Evolutionary conservation across 2,888 invertebrate genomes (phyloP), one percentile per base, ranked within the genome.

Genomic region (Helleia helle): DNA sequence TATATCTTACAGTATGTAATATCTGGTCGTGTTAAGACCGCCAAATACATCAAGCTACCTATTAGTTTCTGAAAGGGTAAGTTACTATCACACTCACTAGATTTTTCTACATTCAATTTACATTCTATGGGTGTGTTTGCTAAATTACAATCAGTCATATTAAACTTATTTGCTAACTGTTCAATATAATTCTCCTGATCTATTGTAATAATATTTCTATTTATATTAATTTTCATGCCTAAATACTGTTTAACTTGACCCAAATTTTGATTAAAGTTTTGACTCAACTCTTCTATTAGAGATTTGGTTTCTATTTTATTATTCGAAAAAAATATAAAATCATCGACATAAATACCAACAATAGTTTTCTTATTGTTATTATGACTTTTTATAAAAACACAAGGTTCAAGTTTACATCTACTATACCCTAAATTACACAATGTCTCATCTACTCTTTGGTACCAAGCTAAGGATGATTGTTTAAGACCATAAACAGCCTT

Each of bases 11-110:
- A 12, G 29, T 38, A 58, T 14, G 41, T 2, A 8, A 55, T 54
- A 39, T 55, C 53, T n/a, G 52, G 54, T 26, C 52, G 17, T 1
- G 50, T 53, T 1, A 50, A 30, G 0, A 50, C 47, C 1, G 51
- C 13, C 4, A 52, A 15, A 26, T 50, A 53, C 49, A 54, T 51
- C 4, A 56, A 17, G 28, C 28, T 25, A 8, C 25, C 8, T 8
- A 25, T 25, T 38, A 40, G 24, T 24, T 24, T 12, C 24, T 39
- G 39, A 12, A 24, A 39, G 12, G 30, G 39, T n/a, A n/a, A n/a
- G n/a, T 18, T 3, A 18, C 4, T 4, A 3, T 18, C 18, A 4
- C 3, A 18, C 3, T 4, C 6, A 18, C 18, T 6, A 18, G 6
- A 18, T 18, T 18, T 18, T 18, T 18, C 6, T 4, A 18, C 18